Base-by-base conservation (phyloP, 2,888 invertebrate species). In the Dolichomitus sp. region DNA sequence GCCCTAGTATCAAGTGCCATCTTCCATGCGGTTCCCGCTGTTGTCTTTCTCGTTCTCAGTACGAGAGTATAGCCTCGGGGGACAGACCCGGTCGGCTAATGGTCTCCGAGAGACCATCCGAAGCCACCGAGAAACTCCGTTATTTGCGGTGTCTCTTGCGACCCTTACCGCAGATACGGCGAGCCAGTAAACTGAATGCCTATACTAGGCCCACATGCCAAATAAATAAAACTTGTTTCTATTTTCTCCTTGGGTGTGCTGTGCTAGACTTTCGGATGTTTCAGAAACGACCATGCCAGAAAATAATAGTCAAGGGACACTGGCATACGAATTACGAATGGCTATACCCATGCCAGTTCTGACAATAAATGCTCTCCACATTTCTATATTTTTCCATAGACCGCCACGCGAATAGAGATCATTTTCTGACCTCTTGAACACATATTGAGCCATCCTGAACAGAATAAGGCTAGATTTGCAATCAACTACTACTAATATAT, bases 41-140 rank as follows among this genome's bases (percentile, higher is more conserved):
- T 80, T 78, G 80, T 84, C 66, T 74, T 70, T 76, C 75, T 74
- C 75, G 73, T 77, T 83, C 61, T 70, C 73, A 42, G 75, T 27
- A 52, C 69, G 68, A 76, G 83, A 59, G 70, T 73, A 81, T 59
- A 66, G 72, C 79, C 85, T 69, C 83, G 40, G 54, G 86, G 83
- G 83, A 76, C 63, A 84, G 68, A 70, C 83, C 68, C 81, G 80
- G 76, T 73, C 72, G 79, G 84, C 84, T 88, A 84, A 87, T 85
- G 87, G 87, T 83, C 87, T 87, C 87, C 52, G 45, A 72, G 86
- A 85, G 87, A 82, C 85, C 83, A 84, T 88, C 63, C 85, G 61
- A 79, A 81, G 80, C 78, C 68, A 75, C 78, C 33, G 72, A 74
- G 85, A 84, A 87, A 82, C 81, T 86, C 83, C 65, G 81, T 87